Evolutionary conservation across 2,797 vertebrate species (phyloP), one percentile per base, ranked within the genome.

Genomic region (Sebastiscus albofasciatus): DNA sequence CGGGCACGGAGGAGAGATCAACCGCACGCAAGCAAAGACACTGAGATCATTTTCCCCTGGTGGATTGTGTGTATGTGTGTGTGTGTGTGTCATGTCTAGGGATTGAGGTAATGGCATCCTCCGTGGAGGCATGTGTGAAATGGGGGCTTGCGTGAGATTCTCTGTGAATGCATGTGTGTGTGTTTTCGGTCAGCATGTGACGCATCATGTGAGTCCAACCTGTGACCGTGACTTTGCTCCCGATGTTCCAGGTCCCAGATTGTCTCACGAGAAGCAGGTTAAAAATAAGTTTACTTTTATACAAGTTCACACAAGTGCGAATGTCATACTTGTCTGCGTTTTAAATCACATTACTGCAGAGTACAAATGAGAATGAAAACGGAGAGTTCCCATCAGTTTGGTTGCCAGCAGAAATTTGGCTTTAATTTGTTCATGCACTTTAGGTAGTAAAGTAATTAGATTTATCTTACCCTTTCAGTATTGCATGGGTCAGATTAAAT

Each of bases 141-240:
- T 27, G 7, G 27, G 39, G 33, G n/a, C 33, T 77, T 72, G 77
- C 4, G 31, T 81, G 84, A 79, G 65, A 68, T 75, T 73, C 20
- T 56, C 42, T 64, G 31, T 58, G 75, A 27, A 31, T 84, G n/a
- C 42, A 8, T 74, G 42, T 64, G 61, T 31, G 52, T 39, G 54
- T 77, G 16, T 81, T 22, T 79, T 59, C 55, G 77, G 65, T 82
- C 79, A 55, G n/a, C 89, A 88, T 87, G 87, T 92, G 87, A 92
- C 80, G 26, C 65, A 68, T 89, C 93, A 91, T 91, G 89, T 90
- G 91, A 93, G 77, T 83, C 82, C 72, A 84, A 90, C 86, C 90
- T 91, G 88, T 90, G 93, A 92, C 91, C 82, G 18, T 72, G 85
- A 81, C 87, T 85, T 54, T 24, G 75, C 73, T 67, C 79, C 73